Evolutionary conservation across 2,797 vertebrate genomes (phyloP), one percentile per base, ranked within the genome.

Genomic region (Champsocephalus esox): DNA sequence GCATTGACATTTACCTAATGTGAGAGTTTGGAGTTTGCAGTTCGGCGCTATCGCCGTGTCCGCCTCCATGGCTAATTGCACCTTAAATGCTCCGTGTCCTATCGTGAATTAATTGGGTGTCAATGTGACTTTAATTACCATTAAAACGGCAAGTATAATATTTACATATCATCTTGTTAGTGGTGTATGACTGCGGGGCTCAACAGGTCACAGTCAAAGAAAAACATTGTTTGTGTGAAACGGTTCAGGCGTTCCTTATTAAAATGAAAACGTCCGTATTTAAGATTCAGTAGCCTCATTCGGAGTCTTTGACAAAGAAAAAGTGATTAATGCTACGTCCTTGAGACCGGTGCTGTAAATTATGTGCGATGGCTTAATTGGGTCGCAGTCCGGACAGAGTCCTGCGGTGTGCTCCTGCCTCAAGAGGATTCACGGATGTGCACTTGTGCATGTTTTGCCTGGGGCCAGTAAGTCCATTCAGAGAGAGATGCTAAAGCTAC

Each of bases 401-500:
- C 80, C 69, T 54, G 63, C 19, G 13, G 70, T 73, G 83, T 66
- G 65, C 74, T 74, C 71, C 50, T 6, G 82, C 87, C 91, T 87
- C 88, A 0, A 56, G 92, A 90, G 92, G 86, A 86, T 90, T 91
- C 75, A 19, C 3, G 66, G 82, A 90, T 88, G 90, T 88, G 80
- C 92, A 86, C 78, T 89, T 83, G 86, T 78, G 83, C 89, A 89
- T 92, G 85, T 92, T 93, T 91, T 87, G 89, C 92, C 91, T 60
- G 38, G 59, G 89, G 93, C 91, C 82, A 86, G 83, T 89, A 82
- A 93, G 90, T 87, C 87, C 88, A 89, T 92, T 92, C 93, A 89
- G 79, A 88, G 87, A 79, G 72, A 88, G 73, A 87, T 79, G 76
- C 89, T 91, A 91, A 92, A 93, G 90, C 88, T 90, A 91, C 90